Evolutionary conservation across 2,888 invertebrate genomes (phyloP), one percentile per base, ranked within the genome.

Genomic region (Drosophila nr. medialis): DNA sequence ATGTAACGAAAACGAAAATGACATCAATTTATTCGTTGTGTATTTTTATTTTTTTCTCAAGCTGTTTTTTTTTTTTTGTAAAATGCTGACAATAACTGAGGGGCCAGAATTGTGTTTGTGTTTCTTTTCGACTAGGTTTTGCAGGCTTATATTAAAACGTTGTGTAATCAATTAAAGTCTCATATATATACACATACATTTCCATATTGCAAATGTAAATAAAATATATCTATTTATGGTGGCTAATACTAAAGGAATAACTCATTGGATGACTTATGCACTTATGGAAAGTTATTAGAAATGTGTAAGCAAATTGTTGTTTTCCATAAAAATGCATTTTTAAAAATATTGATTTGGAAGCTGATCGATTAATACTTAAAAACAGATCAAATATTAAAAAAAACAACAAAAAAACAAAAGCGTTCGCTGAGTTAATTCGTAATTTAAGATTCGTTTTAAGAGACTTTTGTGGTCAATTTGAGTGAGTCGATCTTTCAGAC

Each of bases 11-110:
- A 86, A 90, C 90, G 84, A 90, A 86, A 86, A 86, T 90, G 90
- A 86, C 90, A 86, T 90, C 89, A 90, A 90, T 86, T 90, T 90
- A 86, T 88, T 90, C 83, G 83, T 88, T 90, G 86, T 81, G 64
- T 77, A 78, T 78, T 81, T 85, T 82, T 36, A n/a, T 53, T n/a
- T 78, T 66, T 56, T 65, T 15, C 24, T 15, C 45, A 45, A 45
- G 45, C 24, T 45, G 45, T 24, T 70, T 51, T 73, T 62, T 29
- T 29, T 51, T 40, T 49, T 45, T 50, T 58, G 6, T 54, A 63
- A 45, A 48, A 59, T 60, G 58, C 70, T 59, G 63, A 65, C 67
- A 75, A 70, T 67, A 30, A 59, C 40, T 61, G 45, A 36, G 63
- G 49, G 64, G 51, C 24, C 38, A 18, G 49, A 32, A 59, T 36